Conservation (phyloP, 2,888 invertebrate species). For the Drosophila barbarae region DNA sequence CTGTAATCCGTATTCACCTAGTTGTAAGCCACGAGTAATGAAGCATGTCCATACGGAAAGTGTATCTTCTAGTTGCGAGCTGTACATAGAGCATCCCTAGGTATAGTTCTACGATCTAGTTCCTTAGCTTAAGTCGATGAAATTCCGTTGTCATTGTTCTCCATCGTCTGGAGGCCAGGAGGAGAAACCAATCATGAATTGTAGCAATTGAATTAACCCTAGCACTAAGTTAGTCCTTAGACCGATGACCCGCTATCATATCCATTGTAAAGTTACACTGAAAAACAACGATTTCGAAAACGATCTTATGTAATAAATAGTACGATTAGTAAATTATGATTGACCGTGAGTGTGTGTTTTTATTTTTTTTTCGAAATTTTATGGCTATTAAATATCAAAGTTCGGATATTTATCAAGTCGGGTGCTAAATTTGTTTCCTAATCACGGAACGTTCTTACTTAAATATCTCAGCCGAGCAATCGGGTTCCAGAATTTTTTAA, state of each 20-base stretch:
- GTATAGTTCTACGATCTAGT: conserved; percentile 42
- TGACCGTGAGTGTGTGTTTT: neutral
- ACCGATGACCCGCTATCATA: conserved; percentile 16
- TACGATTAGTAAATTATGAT: conserved; percentile 46
- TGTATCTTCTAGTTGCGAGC: conserved; percentile 66
- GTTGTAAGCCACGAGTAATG: conserved; percentile 57
- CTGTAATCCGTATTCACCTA: conserved; percentile 49
- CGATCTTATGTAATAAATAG: conserved; percentile 58
- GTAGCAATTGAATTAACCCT: conserved; percentile 16
- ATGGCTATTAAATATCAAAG: conserved; percentile 35
- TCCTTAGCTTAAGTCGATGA: conserved; percentile 40
- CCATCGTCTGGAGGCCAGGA: conserved; percentile 29
- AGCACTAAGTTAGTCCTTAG: conserved; percentile 33
- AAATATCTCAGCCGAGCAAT: conserved; percentile 15
- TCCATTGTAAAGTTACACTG: conserved; percentile 47
- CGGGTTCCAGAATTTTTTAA: conserved; percentile 11
- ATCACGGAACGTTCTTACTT: conserved; percentile 18
- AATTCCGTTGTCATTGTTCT: conserved; percentile 65
- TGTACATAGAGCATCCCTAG: conserved; percentile 50
- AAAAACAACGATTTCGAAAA: conserved; percentile 60
- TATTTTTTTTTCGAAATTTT: conserved; percentile 4
- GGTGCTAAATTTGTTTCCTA: conserved; percentile 37
- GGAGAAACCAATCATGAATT: conserved; percentile 15
- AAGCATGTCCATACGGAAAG: conserved; percentile 63
- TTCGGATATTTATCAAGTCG: conserved; percentile 27